Conservation (phyloP, 2,888 invertebrate genomes). For the Sphaerophoria taeniata region DNA sequence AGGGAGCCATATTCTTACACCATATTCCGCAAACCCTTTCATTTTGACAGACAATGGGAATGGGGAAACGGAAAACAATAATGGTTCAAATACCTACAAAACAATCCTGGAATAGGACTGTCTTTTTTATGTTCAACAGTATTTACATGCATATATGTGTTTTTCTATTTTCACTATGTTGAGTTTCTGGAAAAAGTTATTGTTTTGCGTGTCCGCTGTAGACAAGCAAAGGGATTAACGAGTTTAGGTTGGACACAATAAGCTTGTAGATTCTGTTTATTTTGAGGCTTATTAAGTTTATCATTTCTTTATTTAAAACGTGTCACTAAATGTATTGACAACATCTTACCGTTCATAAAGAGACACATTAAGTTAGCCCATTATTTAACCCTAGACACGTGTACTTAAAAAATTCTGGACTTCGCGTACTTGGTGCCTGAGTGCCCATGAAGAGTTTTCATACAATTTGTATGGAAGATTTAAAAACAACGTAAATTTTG, state of each 20-base stretch:
- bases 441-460: slow-evolving; percentile 5
- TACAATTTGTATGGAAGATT: not conserved
- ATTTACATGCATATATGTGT: slow-evolving; percentile 16
- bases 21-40: slow-evolving; percentile 60
- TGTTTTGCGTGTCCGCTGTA: slow-evolving; percentile 21
- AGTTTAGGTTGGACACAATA: too few relatives aligned
- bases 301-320: too few relatives aligned
- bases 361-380: too few relatives aligned
- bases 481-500: too few relatives aligned
- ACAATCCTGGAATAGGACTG: not conserved
- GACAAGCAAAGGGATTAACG: not conserved
- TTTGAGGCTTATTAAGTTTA: too few relatives aligned
- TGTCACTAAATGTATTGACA: too few relatives aligned
- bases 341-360: too few relatives aligned
- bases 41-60: slow-evolving; percentile 12
- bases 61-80: slow-evolving; percentile 12
- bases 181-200: slow-evolving; percentile 9
- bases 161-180: not conserved
- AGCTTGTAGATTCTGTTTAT: too few relatives aligned
- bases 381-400: not conserved
- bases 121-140: not conserved
- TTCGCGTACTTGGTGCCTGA: slow-evolving; percentile 3
- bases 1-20: slow-evolving; percentile 32
- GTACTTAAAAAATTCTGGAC: not conserved
- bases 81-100: slow-evolving; percentile 18